These are phyloP conservation scores for Xylota segnis DNA, from an alignment of 2,888 invertebrate genomes.

Conservation along the genomic window DNA sequence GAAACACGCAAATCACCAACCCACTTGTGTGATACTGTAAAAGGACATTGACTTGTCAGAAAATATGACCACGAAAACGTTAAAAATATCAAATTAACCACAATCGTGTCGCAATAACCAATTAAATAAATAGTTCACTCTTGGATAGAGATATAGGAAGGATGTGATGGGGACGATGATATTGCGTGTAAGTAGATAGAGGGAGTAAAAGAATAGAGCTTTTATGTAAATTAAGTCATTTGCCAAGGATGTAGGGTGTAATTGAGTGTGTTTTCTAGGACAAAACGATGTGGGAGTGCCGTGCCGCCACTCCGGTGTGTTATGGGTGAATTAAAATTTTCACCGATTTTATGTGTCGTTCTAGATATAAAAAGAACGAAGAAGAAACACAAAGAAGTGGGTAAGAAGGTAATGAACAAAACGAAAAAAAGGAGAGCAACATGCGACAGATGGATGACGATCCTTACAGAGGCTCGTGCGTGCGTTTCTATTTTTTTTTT, in stretches of 20 bases:
- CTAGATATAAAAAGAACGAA: slow-evolving; percentile 25
- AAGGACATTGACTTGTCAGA: slow-evolving; percentile 57
- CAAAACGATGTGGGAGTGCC: slow-evolving; percentile 65
- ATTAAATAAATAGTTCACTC: slow-evolving; percentile 68
- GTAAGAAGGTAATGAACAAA: slow-evolving; percentile 15
- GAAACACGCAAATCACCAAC: slow-evolving; percentile 62
- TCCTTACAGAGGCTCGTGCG: slow-evolving; percentile 62
- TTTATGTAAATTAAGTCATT: slow-evolving; percentile 73
- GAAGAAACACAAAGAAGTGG: slow-evolving; percentile 3
- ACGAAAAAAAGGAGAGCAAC: slow-evolving; percentile 42
- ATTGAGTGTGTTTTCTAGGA: slow-evolving; percentile 59
- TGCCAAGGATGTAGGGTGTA: slow-evolving; percentile 46
- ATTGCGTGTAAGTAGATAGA: not conserved
- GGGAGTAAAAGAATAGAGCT: slow-evolving; percentile 21
- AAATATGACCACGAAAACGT: slow-evolving; percentile 58
- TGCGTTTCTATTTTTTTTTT: slow-evolving; percentile 33
- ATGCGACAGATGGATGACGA: slow-evolving; percentile 74
- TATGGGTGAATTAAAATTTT: slow-evolving; percentile 67
- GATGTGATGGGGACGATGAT: not conserved
- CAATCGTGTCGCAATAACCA: slow-evolving; percentile 70
- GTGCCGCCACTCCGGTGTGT: slow-evolving; percentile 49
- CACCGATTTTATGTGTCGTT: slow-evolving; percentile 62
- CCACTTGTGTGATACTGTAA: slow-evolving; percentile 28
- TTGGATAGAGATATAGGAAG: slow-evolving; percentile 2
- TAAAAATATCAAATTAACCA: slow-evolving; percentile 58